Base-by-base conservation (phyloP, 53 echinoderm and acorn worm genomes). In the Zoroaster sp. region DNA sequence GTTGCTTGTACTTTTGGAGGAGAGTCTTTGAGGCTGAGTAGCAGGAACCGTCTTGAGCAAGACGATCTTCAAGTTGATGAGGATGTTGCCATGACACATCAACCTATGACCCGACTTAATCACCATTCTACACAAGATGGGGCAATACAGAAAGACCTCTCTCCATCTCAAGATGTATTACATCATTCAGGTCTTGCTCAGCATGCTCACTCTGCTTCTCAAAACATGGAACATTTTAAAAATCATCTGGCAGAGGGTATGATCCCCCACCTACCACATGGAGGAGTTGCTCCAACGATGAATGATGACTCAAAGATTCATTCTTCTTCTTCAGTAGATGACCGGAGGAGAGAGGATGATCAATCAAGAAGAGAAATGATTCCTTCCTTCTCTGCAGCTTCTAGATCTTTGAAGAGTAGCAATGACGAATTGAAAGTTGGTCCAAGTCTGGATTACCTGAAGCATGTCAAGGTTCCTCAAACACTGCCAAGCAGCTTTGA, bases 381-480 rank as follows among this genome's bases (percentile, higher is more conserved):
- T 41, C 39, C 40, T 11, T 1, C 40, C 1, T n/a, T 12, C 35
- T 8, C 74, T 5, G 10, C 31, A 31, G 2, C 75, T 40, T 21
- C 66, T 34, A 25, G 23, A 14, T 82, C 41, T 66, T 25, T 66
- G 9, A 46, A 70, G 23, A 11, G 34, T 34, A 85, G 85, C 36
- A 36, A 85, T 12, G 37, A 67, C 5, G n/a, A 21, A n/a, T 28
- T 85, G 3, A 5, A 46, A 17, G 51, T 47, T 30, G 72, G 36
- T 3, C 70, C 85, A 13, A 70, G 49, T 36, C 18, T 72, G 15
- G 72, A 85, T 71, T 85, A 85, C 70, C 44, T 85, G 85, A 69
- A 70, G 52, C 13, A 71, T 52, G 39, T 85, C 36, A 85, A 36
- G 44, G 38, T 71, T 10, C 85, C 85, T 30, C 85, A 47, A 71